Evolutionary conservation across 2,888 invertebrate species (phyloP), one percentile per base, ranked within the genome.

Genomic region (Shargacucullia verbasci): DNA sequence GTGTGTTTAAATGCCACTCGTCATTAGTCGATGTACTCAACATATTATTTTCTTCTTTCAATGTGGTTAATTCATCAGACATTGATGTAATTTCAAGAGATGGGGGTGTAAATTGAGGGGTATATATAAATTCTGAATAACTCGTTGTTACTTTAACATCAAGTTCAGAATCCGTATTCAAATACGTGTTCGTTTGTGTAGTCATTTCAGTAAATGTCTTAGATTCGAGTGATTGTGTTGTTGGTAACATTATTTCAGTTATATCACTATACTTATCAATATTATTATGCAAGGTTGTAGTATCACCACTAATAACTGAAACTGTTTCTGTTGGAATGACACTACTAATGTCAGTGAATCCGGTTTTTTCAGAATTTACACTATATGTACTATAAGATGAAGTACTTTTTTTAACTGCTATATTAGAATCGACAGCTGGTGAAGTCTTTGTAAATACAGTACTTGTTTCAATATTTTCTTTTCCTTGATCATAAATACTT

Each of bases 111-210:
- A 20, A 20, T 38, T 31, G 12, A 35, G n/a, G 35, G 20, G 12
- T 39, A 38, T 15, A 39, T 33, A 11, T 12, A 8, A 47, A 10
- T 20, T 39, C 44, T 0, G 39, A 39, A 8, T 14, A 39, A 1
- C 12, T 1, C 34, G 45, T 46, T 14, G 45, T 57, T 11, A 14
- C 10, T 7, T 35, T 50, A 9, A 33, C 35, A 29, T 46, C 13
- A n/a, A 13, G 29, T 50, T 58, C 37, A 15, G 49, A 43, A 34
- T 46, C 29, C 3, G n/a, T 41, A 20, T 11, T 56, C 11, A 44
- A 64, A 49, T 41, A 67, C 25, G 37, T 43, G 13, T 39, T 37
- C 7, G 14, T 40, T 49, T 65, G 40, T 31, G 45, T 39, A 9
- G 15, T 35, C 0, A 20, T 33, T 46, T 64, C 43, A 27, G 34